Evolutionary conservation across 2,888 invertebrate genomes (phyloP).

Genomic region (Dasypogon diadema): DNA sequence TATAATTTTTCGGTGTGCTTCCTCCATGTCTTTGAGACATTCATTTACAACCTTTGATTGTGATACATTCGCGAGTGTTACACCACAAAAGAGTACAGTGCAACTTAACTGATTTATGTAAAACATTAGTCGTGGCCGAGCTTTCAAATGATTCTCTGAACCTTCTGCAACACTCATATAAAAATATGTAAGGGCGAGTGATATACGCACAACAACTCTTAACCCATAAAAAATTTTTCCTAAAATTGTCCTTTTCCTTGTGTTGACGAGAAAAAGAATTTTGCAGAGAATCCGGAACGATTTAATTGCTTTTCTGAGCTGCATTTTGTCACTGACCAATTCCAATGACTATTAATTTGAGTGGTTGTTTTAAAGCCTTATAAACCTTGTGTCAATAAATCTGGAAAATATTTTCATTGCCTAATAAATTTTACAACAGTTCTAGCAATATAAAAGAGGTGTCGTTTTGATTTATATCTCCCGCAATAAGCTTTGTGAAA

Average conservation of each 20-base stretch:
- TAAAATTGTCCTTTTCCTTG: background rate
- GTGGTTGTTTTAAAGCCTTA: too few relatives aligned
- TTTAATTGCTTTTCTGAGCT: background rate
- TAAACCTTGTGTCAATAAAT: too few relatives aligned
- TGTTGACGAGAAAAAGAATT: background rate
- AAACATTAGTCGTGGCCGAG: background rate
- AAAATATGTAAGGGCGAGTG: background rate
- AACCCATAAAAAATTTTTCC: background rate
- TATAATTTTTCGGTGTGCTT: background rate
- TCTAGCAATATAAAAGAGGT: too few relatives aligned
- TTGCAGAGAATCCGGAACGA: constrained; percentile 7
- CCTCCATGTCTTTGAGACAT: background rate
- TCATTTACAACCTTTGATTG: background rate
- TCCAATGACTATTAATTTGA: too few relatives aligned
- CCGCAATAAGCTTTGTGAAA: too few relatives aligned
- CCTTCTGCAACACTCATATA: background rate
- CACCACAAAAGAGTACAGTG: constrained; percentile 18
- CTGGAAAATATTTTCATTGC: too few relatives aligned
- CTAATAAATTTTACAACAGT: too few relatives aligned
- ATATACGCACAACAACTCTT: background rate
- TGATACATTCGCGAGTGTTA: constrained; percentile 9
- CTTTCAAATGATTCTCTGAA: background rate
- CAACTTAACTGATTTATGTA: constrained; percentile 30
- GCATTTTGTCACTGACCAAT: too few relatives aligned
- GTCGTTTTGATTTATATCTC: too few relatives aligned